A percentile compares a stretch with the other conserved stretches of the same genome.
These are phyloP conservation scores for Theretra japonica DNA, from an alignment of 2,888 invertebrate species.

Conservation along the genomic window DNA sequence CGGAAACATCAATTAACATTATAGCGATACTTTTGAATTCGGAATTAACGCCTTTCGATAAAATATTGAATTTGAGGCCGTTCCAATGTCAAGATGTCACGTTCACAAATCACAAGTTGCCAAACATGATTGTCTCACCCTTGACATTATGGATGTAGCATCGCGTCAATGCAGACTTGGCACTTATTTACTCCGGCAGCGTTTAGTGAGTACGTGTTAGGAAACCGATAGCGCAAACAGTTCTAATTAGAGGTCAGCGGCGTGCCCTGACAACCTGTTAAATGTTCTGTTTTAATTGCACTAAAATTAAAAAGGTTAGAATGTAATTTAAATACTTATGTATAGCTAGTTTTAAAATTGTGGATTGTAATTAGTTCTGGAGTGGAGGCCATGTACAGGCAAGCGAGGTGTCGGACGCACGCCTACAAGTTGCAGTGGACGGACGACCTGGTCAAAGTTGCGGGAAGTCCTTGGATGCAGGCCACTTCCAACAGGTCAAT, in stretches of 20 bases:
- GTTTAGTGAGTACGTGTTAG: conserved; percentile 16
- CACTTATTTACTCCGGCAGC: conserved; percentile 7
- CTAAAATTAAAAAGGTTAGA: background rate
- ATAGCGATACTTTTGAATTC: background rate
- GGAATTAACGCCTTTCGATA: background rate
- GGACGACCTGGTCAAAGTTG: too few species aligned
- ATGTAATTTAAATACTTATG: background rate
- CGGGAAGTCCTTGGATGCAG: too few species aligned
- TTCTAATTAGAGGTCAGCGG: conserved; percentile 24
- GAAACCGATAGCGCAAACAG: conserved; percentile 24
- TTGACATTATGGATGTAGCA: conserved; percentile 20
- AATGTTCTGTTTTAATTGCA: conserved; percentile 9
- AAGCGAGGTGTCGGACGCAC: too few species aligned
- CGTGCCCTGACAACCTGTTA: background rate
- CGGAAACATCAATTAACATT: too few species aligned
- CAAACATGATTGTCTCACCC: conserved; percentile 23
- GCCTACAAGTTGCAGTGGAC: too few species aligned
- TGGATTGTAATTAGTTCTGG: too few species aligned
- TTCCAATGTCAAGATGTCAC: conserved; percentile 11
- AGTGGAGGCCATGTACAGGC: too few species aligned
- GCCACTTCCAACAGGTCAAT: too few species aligned
- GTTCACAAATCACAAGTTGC: conserved; percentile 2
- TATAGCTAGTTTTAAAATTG: background rate
- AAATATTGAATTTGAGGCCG: background rate
- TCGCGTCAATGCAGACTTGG: conserved; percentile 11